Base-by-base conservation (phyloP, 2,888 invertebrate genomes). In the Cantharis rustica region DNA sequence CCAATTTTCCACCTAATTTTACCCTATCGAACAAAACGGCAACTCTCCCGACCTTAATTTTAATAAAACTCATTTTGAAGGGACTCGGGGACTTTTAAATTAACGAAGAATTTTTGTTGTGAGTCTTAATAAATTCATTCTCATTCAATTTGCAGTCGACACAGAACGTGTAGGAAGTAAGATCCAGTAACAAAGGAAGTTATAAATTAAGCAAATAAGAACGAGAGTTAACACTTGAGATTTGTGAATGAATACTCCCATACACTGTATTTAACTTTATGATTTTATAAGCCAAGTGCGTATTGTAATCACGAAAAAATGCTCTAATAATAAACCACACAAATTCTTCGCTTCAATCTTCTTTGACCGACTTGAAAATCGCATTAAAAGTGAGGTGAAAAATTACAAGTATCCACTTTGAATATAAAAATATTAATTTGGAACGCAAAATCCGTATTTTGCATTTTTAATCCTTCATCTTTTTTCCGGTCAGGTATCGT, bases 161-260 rank as follows among this genome's bases (percentile, higher is more conserved):
- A 69, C 61, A 47, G 71, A 71, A 69, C 69, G 74, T 77, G 74
- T 77, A 74, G 77, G 77, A 77, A 74, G 76, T 74, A 74, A 64
- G 70, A 73, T 77, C 63, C 66, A 74, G 77, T 73, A 72, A 74
- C 74, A 77, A 77, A 77, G 77, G 77, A 77, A 77, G 77, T 77
- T 69, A 66, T 77, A 77, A 77, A 77, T 77, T 77, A 77, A 75
- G 69, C 72, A 71, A 77, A 74, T 72, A 74, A 77, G 76, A 76
- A 76, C 76, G 76, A 76, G 76, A 76, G 76, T 76, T 76, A 76
- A 76, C 76, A 76, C 76, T 73, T 71, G 71, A 74, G 77, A 77
- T 77, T 77, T 77, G 73, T 77, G 77, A 77, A 76, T 69, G 77
- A 77, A 68, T 77, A 68, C 73, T 76, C 73, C 76, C 76, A 74